phyloP scores from a whole-genome alignment of 1,140 invertebrate genomes.

The Drosophila tsacasi region DNA sequence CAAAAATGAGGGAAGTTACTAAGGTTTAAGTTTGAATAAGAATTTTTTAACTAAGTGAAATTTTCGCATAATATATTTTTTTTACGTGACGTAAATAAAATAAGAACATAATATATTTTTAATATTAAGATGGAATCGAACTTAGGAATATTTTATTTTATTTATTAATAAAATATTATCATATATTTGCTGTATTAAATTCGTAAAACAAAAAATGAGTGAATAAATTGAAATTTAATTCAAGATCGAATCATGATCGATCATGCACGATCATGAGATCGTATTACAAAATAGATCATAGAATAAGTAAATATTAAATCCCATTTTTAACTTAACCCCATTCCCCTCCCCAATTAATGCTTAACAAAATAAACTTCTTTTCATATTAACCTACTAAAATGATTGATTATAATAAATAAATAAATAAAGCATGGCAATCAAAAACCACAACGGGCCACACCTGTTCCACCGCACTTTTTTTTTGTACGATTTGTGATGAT shows the following conservation, averaged over 20 bases:
- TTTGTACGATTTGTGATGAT: constrained; percentile 42
- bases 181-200: no score
- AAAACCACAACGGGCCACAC: constrained; percentile 30
- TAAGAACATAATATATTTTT: no score
- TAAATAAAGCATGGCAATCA: constrained; percentile 30
- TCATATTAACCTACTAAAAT: constrained; percentile 12
- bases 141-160: no score
- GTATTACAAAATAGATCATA: neutral
- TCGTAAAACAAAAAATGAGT: no score
- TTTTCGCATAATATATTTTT: no score
- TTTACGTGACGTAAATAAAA: no score
- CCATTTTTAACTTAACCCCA: neutral
- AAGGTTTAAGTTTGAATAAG: neutral
- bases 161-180: no score
- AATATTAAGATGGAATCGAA: no score
- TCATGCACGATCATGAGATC: no score
- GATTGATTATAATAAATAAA: constrained; percentile 50
- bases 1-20: neutral
- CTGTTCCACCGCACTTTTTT: constrained; percentile 38
- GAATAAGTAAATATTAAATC: neutral
- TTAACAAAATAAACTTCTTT: neutral
- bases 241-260: no score
- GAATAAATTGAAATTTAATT: no score
- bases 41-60: no score
- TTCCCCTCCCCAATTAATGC: neutral